A percentile compares a stretch with the other conserved stretches of the same genome.
phyloP scores from a whole-genome alignment of 2,113 vertebrate species.

The Mastomys coucha region DNA sequence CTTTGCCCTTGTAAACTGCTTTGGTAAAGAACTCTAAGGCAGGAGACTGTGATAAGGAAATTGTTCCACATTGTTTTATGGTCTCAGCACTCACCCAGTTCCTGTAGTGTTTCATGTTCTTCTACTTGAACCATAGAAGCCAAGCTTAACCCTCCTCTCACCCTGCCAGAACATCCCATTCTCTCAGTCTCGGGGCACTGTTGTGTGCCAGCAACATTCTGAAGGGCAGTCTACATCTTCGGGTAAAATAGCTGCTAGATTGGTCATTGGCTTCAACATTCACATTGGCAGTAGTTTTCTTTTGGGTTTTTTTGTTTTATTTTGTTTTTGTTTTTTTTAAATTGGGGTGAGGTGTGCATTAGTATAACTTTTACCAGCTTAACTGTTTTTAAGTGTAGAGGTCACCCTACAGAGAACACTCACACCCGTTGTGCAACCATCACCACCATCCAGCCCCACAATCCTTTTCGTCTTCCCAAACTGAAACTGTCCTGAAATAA shows the following conservation, averaged over 20 bases:
- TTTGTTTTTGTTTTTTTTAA: neutral
- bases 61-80: constrained; percentile 22
- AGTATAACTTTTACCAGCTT: neutral
- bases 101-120: neutral
- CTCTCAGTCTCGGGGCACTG: neutral
- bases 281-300: neutral
- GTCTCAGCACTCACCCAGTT: neutral
- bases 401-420: neutral
- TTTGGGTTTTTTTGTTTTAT: neutral
- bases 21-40: constrained; percentile 20
- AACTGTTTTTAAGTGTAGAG: neutral
- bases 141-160: neutral
- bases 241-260: neutral
- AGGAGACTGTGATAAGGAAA: constrained; percentile 58
- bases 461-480: neutral
- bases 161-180: neutral
- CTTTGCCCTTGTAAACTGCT: constrained; percentile 67
- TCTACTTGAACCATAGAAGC: neutral
- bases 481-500: neutral
- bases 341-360: neutral
- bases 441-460: neutral
- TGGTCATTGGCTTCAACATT: neutral
- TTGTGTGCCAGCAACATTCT: too few species aligned
- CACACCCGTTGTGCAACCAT: neutral
- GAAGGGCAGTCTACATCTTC: neutral